Base-by-base conservation (phyloP, 2,113 vertebrate species). In the Stercorarius parasiticus region DNA sequence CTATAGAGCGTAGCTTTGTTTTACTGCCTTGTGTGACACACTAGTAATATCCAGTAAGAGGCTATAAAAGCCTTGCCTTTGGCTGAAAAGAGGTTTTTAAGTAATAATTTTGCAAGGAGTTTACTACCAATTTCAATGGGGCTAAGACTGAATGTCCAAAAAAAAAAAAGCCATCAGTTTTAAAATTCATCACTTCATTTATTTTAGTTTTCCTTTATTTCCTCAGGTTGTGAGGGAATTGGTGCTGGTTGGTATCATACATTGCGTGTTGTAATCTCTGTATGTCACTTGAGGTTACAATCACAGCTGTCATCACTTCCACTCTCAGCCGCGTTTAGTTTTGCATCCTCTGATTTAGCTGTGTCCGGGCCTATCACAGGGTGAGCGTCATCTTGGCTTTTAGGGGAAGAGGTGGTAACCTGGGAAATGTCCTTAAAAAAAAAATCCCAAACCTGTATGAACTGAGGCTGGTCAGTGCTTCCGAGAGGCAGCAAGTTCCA, bases 381-480 rank as follows among this genome's bases (percentile, higher is more conserved):
- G n/a, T 10, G 7, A 32, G 58, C 2, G 3, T 5, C 1, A 0
- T 12, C 59, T 3, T 5, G 6, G n/a, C 42, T n/a, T n/a, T 22
- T 17, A 16, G 67, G 25, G 65, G 36, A 36, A 18, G 36, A 52
- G 50, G n/a, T 18, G 3, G 7, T 20, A 25, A 22, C 9, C 7
- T 42, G 38, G 27, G 62, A 85, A 70, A 53, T 10, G 14, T 10
- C 82, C 56, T 40, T 42, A 19, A 50, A 69, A 65, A 53, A 65
- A 59, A 55, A 15, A 14, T 42, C n/a, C 32, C 25, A 62, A 2
- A 9, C 38, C 13, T 0, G 0, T 11, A 1, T 10, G 43, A 53
- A 8, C 3, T 18, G 79, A 36, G 67, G 27, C 38, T 29, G 49
- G 17, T 22, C 8, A 69, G 45, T 10, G 40, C 59, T 72, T 29